These are phyloP conservation scores for Octomys mimax DNA, from an alignment of 2,797 vertebrate species.

Conservation along the genomic window DNA sequence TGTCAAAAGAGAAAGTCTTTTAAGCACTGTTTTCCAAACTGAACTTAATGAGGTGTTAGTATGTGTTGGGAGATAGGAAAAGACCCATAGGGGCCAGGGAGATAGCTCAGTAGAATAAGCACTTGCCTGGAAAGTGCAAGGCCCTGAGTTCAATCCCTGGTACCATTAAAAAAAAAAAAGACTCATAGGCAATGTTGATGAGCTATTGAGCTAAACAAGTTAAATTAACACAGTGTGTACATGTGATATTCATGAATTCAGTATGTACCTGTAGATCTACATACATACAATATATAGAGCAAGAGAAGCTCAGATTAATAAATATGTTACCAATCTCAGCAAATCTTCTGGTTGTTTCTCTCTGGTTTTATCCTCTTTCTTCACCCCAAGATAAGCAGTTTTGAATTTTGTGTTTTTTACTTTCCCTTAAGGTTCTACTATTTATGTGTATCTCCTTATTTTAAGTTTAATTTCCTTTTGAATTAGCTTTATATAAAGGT, in stretches of 20 bases:
- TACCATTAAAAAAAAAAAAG: not conserved
- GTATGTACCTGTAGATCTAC: not conserved
- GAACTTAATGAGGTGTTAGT: not conserved
- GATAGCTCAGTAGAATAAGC: not conserved
- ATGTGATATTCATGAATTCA: not conserved
- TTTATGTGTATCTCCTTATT: not conserved
- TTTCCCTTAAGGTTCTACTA: not conserved
- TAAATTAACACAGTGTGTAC: slow-evolving; percentile 6
- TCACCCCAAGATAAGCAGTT: not conserved
- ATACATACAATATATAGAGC: not conserved
- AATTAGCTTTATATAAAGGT: not conserved
- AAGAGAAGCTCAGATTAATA: slow-evolving; percentile 30
- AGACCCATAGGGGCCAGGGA: not conserved
- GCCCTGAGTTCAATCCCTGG: no score
- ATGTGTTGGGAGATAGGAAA: not conserved
- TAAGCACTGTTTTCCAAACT: slow-evolving; percentile 16
- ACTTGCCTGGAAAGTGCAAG: no score
- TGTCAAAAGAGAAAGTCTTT: slow-evolving; percentile 4
- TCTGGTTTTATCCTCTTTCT: not conserved
- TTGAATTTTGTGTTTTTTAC: slow-evolving; percentile 43
- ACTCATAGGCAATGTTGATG: not conserved
- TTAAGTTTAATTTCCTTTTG: not conserved
- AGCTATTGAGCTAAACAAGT: slow-evolving; percentile 37
- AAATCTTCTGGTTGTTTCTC: not conserved
- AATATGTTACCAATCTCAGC: not conserved